Conservation (phyloP, 2,797 vertebrate genomes). For the Hemibagrus guttatus region DNA sequence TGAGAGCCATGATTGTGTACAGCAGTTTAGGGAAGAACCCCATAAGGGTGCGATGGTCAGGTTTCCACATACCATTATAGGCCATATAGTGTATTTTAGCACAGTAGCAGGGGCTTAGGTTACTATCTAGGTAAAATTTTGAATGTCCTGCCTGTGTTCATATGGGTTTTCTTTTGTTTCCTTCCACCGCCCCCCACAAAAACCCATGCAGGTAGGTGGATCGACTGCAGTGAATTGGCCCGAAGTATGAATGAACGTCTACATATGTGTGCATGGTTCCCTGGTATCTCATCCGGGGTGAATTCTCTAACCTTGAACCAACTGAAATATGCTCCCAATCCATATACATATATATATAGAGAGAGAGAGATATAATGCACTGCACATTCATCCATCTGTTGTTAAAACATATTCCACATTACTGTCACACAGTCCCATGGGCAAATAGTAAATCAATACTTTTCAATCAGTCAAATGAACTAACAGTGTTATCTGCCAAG, state of each 20-base stretch:
- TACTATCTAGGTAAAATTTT: too few relatives aligned
- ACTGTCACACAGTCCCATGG: constrained; percentile 22
- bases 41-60: not conserved
- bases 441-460: constrained; percentile 55
- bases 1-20: not conserved
- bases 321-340: too few relatives aligned
- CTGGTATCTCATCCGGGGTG: too few relatives aligned
- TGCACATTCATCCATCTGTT: not conserved
- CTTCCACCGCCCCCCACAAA: too few relatives aligned
- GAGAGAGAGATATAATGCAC: not conserved
- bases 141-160: too few relatives aligned
- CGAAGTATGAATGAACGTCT: too few relatives aligned
- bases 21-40: not conserved
- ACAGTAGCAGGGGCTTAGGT: not conserved
- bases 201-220: too few relatives aligned
- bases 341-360: too few relatives aligned
- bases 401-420: constrained; percentile 19
- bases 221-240: too few relatives aligned
- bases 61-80: not conserved
- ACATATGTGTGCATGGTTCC: too few relatives aligned
- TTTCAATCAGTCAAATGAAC: constrained; percentile 57
- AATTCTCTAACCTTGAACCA: too few relatives aligned
- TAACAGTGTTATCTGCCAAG: constrained; percentile 46
- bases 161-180: too few relatives aligned
- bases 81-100: not conserved